Conservation (phyloP, 2,113 vertebrate species). For the Osmerus mordax region DNA sequence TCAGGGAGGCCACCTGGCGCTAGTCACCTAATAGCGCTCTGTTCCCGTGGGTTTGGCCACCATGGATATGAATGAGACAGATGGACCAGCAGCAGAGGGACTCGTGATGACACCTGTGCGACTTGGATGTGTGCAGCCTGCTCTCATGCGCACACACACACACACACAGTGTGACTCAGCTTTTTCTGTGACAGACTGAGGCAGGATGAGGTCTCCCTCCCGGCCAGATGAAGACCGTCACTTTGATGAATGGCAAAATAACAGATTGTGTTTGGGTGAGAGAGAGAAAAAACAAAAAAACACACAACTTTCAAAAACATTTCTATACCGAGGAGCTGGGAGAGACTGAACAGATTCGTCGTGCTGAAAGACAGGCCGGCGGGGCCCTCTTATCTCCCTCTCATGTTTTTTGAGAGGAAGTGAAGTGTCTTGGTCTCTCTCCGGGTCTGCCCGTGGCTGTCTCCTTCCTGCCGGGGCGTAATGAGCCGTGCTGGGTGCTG, state of each 20-base stretch:
- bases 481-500: neutral
- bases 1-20: slow-evolving; percentile 26
- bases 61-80: slow-evolving; percentile 50
- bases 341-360: too few species aligned
- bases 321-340: too few species aligned
- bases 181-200: neutral
- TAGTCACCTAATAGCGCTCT: slow-evolving; percentile 23
- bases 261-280: too few species aligned
- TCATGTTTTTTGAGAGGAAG: neutral
- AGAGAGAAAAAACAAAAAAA: too few species aligned
- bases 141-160: neutral
- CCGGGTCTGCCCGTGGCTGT: too few species aligned
- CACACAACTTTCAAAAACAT: too few species aligned
- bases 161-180: neutral
- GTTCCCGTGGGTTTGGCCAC: slow-evolving; percentile 23
- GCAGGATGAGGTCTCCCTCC: neutral
- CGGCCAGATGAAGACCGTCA: too few species aligned
- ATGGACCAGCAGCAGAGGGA: slow-evolving; percentile 43
- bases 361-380: too few species aligned
- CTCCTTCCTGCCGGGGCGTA: too few species aligned
- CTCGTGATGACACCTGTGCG: slow-evolving; percentile 48
- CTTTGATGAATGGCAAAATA: too few species aligned
- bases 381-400: too few species aligned
- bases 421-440: neutral
- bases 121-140: neutral